A percentile compares a stretch with the other conserved stretches of the same genome.
Conservation (phyloP, 92 coral and sea anemone species). For the Heliopora coerulea region DNA sequence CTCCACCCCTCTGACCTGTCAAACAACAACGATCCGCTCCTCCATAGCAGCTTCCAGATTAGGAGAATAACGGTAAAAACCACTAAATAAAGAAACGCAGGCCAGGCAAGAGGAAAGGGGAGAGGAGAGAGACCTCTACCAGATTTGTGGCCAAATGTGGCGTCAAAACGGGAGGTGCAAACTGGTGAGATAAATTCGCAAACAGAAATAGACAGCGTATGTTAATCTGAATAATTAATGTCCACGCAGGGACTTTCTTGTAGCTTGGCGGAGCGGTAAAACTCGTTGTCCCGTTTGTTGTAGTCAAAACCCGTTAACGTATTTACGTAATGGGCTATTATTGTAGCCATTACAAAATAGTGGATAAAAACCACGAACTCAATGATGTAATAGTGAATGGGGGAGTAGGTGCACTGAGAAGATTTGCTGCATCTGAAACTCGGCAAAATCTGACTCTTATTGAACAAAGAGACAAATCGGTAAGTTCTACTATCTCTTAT, state of each 20-base stretch:
- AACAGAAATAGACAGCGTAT: neutral
- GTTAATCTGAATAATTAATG: constrained; percentile 23
- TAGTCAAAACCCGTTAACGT: neutral
- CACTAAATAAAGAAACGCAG: no score
- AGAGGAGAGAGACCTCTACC: no score
- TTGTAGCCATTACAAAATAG: neutral
- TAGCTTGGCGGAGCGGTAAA: constrained; percentile 34
- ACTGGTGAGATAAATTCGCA: no score
- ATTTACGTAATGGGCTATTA: constrained; percentile 9
- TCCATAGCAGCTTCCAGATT: no score
- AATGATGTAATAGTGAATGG: neutral
- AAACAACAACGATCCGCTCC: no score
- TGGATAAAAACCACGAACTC: neutral
- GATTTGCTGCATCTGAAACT: constrained; percentile 19
- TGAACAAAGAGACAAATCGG: constrained; percentile 19
- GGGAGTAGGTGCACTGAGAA: neutral
- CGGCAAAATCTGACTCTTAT: constrained; percentile 7
- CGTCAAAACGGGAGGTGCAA: neutral
- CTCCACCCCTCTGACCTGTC: no score
- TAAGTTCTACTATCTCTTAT: neutral
- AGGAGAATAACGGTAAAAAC: no score
- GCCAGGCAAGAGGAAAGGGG: no score
- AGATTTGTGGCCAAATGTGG: neutral
- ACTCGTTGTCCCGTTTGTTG: constrained; percentile 30
- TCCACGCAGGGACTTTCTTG: constrained; percentile 24